Percentiles rank a stretch among this genome's conserved stretches.
Evolutionary conservation across 2,113 vertebrate species (phyloP).

Genomic region (Ramphastos sulfuratus): DNA sequence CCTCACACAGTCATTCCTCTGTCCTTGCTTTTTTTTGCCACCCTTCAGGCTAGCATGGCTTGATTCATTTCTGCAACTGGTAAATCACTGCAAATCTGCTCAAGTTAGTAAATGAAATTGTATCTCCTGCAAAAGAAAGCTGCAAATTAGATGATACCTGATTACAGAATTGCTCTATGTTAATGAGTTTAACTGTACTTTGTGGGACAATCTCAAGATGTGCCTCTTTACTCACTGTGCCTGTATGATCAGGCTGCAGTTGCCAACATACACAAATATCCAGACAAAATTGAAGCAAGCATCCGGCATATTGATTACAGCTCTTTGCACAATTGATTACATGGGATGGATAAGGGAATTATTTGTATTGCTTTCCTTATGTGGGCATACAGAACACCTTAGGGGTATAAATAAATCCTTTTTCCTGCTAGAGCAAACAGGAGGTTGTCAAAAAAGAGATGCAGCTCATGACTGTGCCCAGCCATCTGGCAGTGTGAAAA

Average conservation of each 20-base stretch:
- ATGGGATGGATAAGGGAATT: conserved; percentile 2
- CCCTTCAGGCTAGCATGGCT: conserved; percentile 40
- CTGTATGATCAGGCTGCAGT: conserved; percentile 43
- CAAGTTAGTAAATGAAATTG: background rate
- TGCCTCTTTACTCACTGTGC: background rate
- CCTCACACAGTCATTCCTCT: conserved; percentile 26
- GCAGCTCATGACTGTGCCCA: conserved; percentile 58
- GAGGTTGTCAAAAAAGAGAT: conserved; percentile 77
- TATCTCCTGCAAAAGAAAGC: conserved; percentile 25
- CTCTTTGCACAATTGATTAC: background rate
- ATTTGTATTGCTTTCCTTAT: background rate
- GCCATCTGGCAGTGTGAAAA: conserved; percentile 64
- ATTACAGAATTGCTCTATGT: background rate
- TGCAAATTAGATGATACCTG: background rate
- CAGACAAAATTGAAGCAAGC: background rate
- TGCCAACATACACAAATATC: background rate
- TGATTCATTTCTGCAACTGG: conserved; percentile 66
- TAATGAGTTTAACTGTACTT: background rate
- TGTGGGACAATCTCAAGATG: background rate
- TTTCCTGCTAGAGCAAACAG: conserved; percentile 75
- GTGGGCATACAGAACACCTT: background rate
- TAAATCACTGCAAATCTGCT: conserved; percentile 57
- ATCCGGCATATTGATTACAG: background rate
- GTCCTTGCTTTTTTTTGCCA: conserved; percentile 47
- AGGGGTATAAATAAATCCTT: conserved; percentile 60